Evolutionary conservation across 2,113 vertebrate species (phyloP).

Genomic region (Mola mola): DNA sequence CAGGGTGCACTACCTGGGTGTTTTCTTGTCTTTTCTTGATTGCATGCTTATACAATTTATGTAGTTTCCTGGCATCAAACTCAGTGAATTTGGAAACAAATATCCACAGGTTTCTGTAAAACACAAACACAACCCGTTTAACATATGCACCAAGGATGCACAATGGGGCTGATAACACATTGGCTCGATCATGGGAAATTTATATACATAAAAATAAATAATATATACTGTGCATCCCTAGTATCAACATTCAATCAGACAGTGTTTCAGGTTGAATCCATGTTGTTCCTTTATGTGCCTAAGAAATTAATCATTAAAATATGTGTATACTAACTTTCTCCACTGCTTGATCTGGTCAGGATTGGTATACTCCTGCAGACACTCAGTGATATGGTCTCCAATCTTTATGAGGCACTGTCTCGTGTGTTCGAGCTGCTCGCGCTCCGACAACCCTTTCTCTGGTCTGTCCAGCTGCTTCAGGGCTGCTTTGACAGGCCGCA

Average conservation of each 20-base stretch:
- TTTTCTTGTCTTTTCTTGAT: conserved; percentile 98
- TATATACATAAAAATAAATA: too few species aligned
- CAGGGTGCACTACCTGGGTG: conserved; percentile 90
- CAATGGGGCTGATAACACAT: too few species aligned
- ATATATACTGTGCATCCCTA: too few species aligned
- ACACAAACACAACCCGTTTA: conserved; percentile 3
- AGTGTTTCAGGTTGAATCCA: too few species aligned
- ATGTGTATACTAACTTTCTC: conserved; percentile 89
- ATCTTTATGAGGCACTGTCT: conserved; percentile 98
- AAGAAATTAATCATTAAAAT: too few species aligned
- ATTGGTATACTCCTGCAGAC: conserved; percentile 95
- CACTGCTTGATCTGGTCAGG: conserved; percentile 97
- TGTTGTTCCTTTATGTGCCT: too few species aligned
- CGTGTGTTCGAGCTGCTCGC: conserved; percentile 96
- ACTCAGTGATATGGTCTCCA: conserved; percentile 98
- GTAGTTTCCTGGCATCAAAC: conserved; percentile 97
- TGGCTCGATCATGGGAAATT: too few species aligned
- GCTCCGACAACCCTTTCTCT: conserved; percentile 97
- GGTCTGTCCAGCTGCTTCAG: conserved; percentile 97
- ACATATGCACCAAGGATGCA: too few species aligned
- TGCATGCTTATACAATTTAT: conserved; percentile 97
- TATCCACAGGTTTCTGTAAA: conserved; percentile 94
- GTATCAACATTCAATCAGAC: too few species aligned
- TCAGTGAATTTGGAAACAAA: conserved; percentile 99
- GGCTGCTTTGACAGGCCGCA: conserved; percentile 97